Conservation (phyloP, 1,140 invertebrate species). For the Lasioglossum baleicum region DNA sequence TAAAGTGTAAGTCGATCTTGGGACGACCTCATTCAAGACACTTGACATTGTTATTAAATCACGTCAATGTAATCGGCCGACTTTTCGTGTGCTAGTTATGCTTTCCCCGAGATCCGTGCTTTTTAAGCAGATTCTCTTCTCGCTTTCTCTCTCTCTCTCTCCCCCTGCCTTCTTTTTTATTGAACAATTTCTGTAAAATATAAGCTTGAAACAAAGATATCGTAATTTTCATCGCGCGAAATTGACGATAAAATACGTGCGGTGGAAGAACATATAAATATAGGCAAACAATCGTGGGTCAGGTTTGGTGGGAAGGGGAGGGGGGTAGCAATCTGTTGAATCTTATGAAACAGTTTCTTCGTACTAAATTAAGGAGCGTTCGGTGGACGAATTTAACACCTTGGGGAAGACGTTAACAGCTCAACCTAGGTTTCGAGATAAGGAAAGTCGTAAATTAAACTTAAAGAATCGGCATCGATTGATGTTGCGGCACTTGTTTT, state of each 20-base stretch:
- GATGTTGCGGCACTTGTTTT: too few relatives aligned
- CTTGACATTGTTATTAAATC: constrained; percentile 21
- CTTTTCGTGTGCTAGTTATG: background rate
- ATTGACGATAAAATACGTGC: background rate
- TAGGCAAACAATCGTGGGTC: constrained; percentile 2
- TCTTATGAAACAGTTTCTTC: constrained; percentile 15
- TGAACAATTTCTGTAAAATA: too few relatives aligned
- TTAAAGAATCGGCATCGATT: too few relatives aligned
- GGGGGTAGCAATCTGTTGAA: constrained; percentile 37
- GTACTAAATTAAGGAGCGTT: constrained; percentile 15
- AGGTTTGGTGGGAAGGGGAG: background rate
- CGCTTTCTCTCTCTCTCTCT: too few relatives aligned
- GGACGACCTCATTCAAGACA: constrained; percentile 20
- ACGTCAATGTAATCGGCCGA: background rate
- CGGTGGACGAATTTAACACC: constrained; percentile 7
- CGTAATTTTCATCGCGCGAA: background rate
- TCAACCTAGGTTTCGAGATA: too few relatives aligned
- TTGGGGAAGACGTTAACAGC: too few relatives aligned
- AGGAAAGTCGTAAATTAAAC: too few relatives aligned
- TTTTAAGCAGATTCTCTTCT: background rate
- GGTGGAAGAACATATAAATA: constrained; percentile 19
- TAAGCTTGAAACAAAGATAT: background rate
- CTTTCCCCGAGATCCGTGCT: background rate
- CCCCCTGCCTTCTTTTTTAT: background rate
- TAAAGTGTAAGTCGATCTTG: background rate